Evolutionary conservation across 2,797 vertebrate species (phyloP).

Genomic region (Pipistrellus pygmaeus): DNA sequence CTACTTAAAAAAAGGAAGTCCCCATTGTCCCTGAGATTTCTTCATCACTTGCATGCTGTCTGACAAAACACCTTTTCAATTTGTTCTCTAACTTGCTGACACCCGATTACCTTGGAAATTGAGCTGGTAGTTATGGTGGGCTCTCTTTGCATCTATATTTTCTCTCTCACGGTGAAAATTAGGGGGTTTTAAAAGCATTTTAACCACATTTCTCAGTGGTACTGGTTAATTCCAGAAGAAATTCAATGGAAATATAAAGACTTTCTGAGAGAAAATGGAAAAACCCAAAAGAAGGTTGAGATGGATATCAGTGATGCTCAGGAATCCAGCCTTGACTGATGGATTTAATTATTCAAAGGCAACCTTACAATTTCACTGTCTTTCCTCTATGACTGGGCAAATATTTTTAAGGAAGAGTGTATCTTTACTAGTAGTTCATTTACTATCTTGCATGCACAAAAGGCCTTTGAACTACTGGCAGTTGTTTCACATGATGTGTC

Average conservation of each 20-base stretch:
- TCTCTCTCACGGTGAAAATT: constrained; percentile 17
- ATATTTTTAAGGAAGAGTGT: neutral
- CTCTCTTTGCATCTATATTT: neutral
- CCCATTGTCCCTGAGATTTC: neutral
- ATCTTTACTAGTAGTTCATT: constrained; percentile 42
- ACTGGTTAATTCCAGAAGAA: constrained; percentile 54
- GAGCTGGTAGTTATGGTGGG: neutral
- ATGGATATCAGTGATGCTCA: neutral
- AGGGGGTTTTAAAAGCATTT: constrained; percentile 3
- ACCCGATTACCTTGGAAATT: neutral
- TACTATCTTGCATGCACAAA: neutral
- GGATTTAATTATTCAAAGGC: neutral
- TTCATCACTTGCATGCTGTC: neutral
- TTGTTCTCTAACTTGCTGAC: constrained; percentile 15
- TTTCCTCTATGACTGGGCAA: constrained; percentile 40
- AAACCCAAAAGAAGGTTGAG: neutral
- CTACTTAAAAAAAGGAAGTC: neutral
- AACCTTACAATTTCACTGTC: neutral
- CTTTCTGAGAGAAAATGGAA: constrained; percentile 42
- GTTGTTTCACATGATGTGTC: fast-evolving
- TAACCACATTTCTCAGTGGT: neutral
- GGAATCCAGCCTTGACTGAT: neutral
- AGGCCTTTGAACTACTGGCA: neutral
- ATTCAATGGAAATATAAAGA: neutral
- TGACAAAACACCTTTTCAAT: neutral